phyloP scores from a whole-genome alignment of 2,113 vertebrate genomes.

The Oryzias celebensis region DNA sequence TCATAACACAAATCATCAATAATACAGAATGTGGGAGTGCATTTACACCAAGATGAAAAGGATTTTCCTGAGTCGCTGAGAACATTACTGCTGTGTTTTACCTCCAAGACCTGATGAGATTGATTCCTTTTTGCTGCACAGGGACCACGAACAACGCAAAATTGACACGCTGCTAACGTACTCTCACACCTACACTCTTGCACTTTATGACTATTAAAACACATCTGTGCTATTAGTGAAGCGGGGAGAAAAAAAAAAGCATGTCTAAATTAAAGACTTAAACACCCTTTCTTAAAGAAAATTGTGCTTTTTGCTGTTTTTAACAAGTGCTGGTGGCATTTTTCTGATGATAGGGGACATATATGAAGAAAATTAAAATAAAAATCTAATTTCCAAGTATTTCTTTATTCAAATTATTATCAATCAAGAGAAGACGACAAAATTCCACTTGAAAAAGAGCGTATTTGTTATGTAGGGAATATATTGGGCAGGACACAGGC shows the following conservation, averaged over 20 bases:
- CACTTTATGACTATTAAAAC: conserved; percentile 5
- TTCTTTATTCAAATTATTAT: too few relatives aligned
- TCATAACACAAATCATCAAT: conserved; percentile 22
- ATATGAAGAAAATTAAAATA: too few relatives aligned
- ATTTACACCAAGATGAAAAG: conserved; percentile 26
- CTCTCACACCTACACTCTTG: conserved; percentile 17
- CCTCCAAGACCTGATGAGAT: conserved; percentile 5
- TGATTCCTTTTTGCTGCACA: conserved; percentile 26
- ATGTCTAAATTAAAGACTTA: too few relatives aligned
- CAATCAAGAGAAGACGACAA: too few relatives aligned
- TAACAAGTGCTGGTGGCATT: too few relatives aligned
- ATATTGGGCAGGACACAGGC: too few relatives aligned
- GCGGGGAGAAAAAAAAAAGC: not conserved
- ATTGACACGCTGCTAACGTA: conserved; percentile 5
- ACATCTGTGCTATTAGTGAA: not conserved
- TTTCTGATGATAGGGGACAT: too few relatives aligned
- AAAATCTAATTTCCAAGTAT: too few relatives aligned
- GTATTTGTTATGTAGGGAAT: too few relatives aligned
- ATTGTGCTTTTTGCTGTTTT: too few relatives aligned
- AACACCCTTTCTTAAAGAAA: too few relatives aligned
- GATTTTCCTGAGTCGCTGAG: conserved; percentile 6
- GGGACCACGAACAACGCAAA: conserved; percentile 8
- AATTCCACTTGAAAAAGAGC: too few relatives aligned
- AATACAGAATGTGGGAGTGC: conserved; percentile 17
- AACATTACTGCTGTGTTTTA: conserved; percentile 19